Evolutionary conservation across 2,888 invertebrate species (phyloP).

Genomic region (Acrobasis suavella): DNA sequence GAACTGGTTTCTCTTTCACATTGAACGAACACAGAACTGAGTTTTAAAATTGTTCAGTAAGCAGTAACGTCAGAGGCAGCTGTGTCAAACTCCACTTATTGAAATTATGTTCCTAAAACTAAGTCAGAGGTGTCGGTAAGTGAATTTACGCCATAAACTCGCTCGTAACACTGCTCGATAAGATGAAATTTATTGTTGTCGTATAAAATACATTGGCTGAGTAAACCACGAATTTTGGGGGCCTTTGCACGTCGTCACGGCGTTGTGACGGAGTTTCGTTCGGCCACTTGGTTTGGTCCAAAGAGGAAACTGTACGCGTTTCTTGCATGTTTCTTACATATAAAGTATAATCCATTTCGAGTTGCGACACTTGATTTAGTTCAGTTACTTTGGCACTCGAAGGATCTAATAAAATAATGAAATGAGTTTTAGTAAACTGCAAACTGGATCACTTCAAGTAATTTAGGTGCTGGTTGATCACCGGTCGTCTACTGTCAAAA

Average conservation of each 20-base stretch:
- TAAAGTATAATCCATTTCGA: no score
- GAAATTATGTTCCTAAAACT: conserved; percentile 31
- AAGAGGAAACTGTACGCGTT: conserved; percentile 25
- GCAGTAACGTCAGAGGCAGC: conserved; percentile 20
- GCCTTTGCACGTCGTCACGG: conserved; percentile 56
- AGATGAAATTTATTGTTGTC: conserved; percentile 66
- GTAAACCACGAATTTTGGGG: conserved; percentile 55
- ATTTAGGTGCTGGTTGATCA: no score
- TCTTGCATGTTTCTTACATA: not conserved
- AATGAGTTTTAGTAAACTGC: no score
- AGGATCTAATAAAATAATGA: no score
- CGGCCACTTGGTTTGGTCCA: conserved; percentile 33
- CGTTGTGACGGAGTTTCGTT: conserved; percentile 50
- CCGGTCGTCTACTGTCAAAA: no score
- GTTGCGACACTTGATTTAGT: no score
- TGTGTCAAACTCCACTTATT: conserved; percentile 27
- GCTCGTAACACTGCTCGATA: conserved; percentile 58
- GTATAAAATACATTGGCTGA: conserved; percentile 64
- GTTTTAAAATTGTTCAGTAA: not conserved
- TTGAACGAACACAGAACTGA: not conserved
- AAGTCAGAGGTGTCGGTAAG: conserved; percentile 45
- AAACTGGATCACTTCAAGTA: no score
- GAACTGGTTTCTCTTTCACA: no score
- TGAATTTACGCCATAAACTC: conserved; percentile 63
- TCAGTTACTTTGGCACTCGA: no score